Percentiles rank a stretch among this genome's conserved stretches.
phyloP scores from a whole-genome alignment of 2,888 invertebrate species.

The Doris montereyensis region DNA sequence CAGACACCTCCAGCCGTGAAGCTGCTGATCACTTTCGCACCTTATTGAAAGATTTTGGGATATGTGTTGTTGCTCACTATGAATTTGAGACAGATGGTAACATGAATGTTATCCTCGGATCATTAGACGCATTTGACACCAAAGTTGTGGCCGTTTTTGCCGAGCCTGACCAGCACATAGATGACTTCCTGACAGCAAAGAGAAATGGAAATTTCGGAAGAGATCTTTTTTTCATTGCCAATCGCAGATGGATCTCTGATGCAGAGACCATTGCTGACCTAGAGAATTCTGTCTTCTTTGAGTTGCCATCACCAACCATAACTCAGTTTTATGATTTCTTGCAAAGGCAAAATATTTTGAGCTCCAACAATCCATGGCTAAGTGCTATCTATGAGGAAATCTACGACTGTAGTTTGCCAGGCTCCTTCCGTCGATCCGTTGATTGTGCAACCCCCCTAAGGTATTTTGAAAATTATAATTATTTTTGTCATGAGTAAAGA shows the following conservation, averaged over 20 bases:
- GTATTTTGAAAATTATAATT: no score
- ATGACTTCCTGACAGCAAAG: slow-evolving; percentile 53
- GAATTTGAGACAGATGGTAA: slow-evolving; percentile 64
- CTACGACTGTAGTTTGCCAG: slow-evolving; percentile 31
- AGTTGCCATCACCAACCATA: slow-evolving; percentile 40
- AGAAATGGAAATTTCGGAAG: slow-evolving; percentile 21
- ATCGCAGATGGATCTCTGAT: slow-evolving; percentile 51
- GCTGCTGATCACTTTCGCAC: slow-evolving; percentile 52
- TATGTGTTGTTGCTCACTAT: slow-evolving; percentile 61
- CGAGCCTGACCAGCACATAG: slow-evolving; percentile 54
- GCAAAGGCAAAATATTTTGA: background rate
- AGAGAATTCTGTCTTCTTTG: slow-evolving; percentile 49
- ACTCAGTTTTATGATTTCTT: slow-evolving; percentile 43
- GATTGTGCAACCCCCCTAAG: background rate
- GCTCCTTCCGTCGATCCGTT: background rate
- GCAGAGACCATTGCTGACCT: background rate
- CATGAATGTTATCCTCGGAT: slow-evolving; percentile 51
- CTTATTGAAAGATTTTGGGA: slow-evolving; percentile 48
- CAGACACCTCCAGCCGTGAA: slow-evolving; percentile 56
- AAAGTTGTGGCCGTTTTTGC: slow-evolving; percentile 64
- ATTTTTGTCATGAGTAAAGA: no score
- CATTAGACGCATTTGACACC: slow-evolving; percentile 56
- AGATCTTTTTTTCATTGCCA: slow-evolving; percentile 56
- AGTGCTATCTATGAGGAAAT: slow-evolving; percentile 56
- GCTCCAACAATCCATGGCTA: slow-evolving; percentile 62